Base-by-base conservation (phyloP, 2,888 invertebrate species). In the Timandra comae region DNA sequence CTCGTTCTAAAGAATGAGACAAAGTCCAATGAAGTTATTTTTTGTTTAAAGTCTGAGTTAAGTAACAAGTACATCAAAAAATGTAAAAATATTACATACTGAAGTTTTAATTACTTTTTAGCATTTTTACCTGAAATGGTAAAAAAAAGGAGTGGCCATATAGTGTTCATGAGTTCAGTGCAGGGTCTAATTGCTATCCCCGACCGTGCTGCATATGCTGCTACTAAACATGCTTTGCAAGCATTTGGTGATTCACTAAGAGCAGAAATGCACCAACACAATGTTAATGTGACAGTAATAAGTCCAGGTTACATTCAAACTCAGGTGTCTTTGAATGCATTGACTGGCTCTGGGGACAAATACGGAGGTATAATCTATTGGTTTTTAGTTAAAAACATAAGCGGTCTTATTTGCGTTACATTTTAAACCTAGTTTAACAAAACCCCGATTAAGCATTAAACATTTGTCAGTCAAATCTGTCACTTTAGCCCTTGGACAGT, bases 151-250 rank as follows among this genome's bases (percentile, higher is more conserved):
- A 82, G 84, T 48, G 98, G 98, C 0, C 93, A 93, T 56, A 90
- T 98, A 52, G 92, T 97, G 22, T 94, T 92, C 56, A 88, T 98
- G 11, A 96, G 97, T 75, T 98, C 98, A 49, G 88, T 99, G 0
- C 98, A 99, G 81, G 98, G 98, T 8, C 91, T 93, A 60, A 90
- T 99, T 44, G 93, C 96, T 2, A 88, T 98, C 57, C 98, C 99
- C 2, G 91, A 92, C 46, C 90, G 96, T 35, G 93, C 95, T 22
- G 92, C 95, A 0, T 96, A 98, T 85, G 89, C 93, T 32, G 97
- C 98, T 9, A 95, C 97, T 0, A 98, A 98, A 73, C 97, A 98
- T 87, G 98, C 98, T 0, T 57, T 97, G 34, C 96, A 98, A 85
- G 98, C 97, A 7, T 98, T 97, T 84, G 93, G 93, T 44, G 99